Evolutionary conservation across 2,797 vertebrate genomes (phyloP), one percentile per base, ranked within the genome.

Genomic region (Schizopygopsis malacanthus): DNA sequence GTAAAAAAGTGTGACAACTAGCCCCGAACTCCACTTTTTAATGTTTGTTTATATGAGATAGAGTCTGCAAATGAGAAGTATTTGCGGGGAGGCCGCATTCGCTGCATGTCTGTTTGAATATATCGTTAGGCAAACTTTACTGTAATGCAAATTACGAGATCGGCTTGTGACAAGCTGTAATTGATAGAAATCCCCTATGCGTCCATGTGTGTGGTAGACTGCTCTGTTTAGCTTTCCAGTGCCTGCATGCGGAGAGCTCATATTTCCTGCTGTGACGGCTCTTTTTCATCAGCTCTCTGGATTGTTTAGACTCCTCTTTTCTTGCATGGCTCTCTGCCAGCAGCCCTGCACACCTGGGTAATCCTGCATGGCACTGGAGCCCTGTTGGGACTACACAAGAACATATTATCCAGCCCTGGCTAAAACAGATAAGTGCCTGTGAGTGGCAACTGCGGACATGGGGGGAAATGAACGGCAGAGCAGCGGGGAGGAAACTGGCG

Each of bases 381-480:
- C 33, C 39, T 78, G 52, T 86, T 67, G 69, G 75, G 87, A 78
- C 75, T 67, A 81, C 76, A 67, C 59, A 87, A 87, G 50, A 67
- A 81, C 63, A 63, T 61, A 88, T 88, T 85, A 88, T 85, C 87
- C 85, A 85, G 84, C 80, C 71, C 70, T 52, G 86, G 72, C 43
- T 39, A 47, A 45, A 22, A 63, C 75, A 83, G 87, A 88, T 88
- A 88, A 85, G 81, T 88, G 89, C 59, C 65, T 79, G 78, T 88
- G 72, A 86, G 81, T 70, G 77, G 52, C 72, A 81, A 82, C 69
- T 89, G 83, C 37, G 81, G 54, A 83, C 37, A 43, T 71, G 72
- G 45, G 59, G 47, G 78, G 78, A 84, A 88, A 88, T 75, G 84
- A 80, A 80, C 22, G 81, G 56, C 85, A 73, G 78, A 52, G 54